These are phyloP conservation scores for Myzus persicae DNA, from an alignment of 1,140 invertebrate species.

Conservation along the genomic window DNA sequence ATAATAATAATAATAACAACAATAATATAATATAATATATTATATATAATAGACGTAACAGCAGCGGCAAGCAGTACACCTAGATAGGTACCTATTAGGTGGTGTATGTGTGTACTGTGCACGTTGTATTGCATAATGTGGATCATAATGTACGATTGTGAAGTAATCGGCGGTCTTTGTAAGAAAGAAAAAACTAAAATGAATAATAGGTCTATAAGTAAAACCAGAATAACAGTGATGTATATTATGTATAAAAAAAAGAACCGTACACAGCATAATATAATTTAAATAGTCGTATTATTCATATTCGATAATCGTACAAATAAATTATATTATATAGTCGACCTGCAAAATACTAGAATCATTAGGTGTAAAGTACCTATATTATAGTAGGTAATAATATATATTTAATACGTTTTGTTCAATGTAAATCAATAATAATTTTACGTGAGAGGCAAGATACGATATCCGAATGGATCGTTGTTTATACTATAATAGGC, in stretches of 20 bases:
- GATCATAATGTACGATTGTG: constrained; percentile 29
- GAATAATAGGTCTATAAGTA: background rate
- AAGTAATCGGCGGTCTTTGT: background rate
- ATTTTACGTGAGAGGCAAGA: background rate
- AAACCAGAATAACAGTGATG: background rate
- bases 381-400: too few relatives aligned
- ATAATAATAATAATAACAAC: background rate
- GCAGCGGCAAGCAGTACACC: background rate
- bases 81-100: background rate
- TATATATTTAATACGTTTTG: too few relatives aligned
- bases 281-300: background rate
- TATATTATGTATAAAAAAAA: background rate
- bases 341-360: background rate
- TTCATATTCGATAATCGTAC: background rate
- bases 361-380: background rate
- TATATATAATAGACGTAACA: constrained; percentile 23
- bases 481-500: background rate
- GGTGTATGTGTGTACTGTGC: background rate
- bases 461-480: background rate
- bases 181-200: constrained; percentile 19
- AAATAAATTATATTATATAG: background rate
- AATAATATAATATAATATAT: background rate
- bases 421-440: background rate
- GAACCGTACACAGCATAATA: background rate
- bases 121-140: constrained; percentile 14